Base-by-base conservation (phyloP, 2,113 vertebrate genomes). In the Apteryx owenii region DNA sequence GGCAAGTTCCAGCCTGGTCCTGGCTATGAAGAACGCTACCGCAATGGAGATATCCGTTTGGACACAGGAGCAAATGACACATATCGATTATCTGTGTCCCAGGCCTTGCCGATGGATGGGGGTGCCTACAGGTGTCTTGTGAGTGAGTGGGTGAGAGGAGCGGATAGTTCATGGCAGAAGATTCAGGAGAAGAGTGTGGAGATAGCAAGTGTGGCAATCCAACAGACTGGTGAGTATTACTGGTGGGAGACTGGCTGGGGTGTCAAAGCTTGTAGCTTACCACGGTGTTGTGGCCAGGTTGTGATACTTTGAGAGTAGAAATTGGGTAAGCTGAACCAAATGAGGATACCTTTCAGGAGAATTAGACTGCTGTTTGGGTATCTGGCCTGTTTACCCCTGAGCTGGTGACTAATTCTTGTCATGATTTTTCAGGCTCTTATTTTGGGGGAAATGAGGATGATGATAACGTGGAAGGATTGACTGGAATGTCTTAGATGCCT, bases 81-180 rank as follows among this genome's bases (percentile, higher is more conserved):
- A 0, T 99, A 99, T 61, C 95, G 93, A 3, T 77, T 99, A 25
- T 98, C 98, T 2, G 96, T 99, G 64, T 97, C 98, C 65, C 98
- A 97, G 51, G 98, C 98, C 2, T 97, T 95, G 3, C 93, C 97
- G 0, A 87, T 88, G 0, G 99, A 99, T 12, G 97, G 97, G 9
- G 99, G 99, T 2, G 81, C 96, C 80, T 99, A 99, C 71, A 90
- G 97, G 23, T 99, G 99, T 91, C 98, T 98, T 1, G 99, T 98
- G 19, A 98, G 97, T 0, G 98, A 99, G 91, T 99, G 99, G 99
- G 99, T 99, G 2, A 97, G 98, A 64, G 98, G 98, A 15, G 98
- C 94, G 1, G 98, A 98, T 9, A 98, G 98, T 20, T 93, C 40
- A 8, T 99, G 99, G 99, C 98, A 98, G 33, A 98, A 98, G 90